Evolutionary conservation across 2,888 invertebrate species (phyloP).

Genomic region (Agonopterix heracliana): DNA sequence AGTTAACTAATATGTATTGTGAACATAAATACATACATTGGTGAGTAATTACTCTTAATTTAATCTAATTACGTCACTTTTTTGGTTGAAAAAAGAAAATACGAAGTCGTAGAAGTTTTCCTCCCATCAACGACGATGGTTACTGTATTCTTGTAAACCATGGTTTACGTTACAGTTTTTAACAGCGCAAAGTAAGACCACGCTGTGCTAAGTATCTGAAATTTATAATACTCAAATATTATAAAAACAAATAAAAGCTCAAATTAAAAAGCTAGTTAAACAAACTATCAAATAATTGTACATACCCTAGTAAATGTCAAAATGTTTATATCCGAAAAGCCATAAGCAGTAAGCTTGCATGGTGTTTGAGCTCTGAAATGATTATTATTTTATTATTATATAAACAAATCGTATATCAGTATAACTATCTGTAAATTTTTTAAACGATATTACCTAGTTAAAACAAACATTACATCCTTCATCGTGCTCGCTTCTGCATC

Average conservation of each 20-base stretch:
- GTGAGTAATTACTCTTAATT: too few relatives aligned
- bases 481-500: constrained; percentile 24
- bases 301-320: constrained; percentile 37
- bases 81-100: too few relatives aligned
- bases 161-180: constrained; percentile 5
- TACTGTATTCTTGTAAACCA: neutral
- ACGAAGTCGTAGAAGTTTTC: too few relatives aligned
- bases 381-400: neutral
- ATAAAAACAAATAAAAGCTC: neutral
- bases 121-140: too few relatives aligned
- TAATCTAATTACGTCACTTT: too few relatives aligned
- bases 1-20: too few relatives aligned
- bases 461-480: constrained; percentile 37
- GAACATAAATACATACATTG: too few relatives aligned
- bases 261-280: too few relatives aligned
- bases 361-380: constrained; percentile 40
- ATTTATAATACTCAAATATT: neutral
- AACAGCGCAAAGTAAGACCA: constrained; percentile 21
- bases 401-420: neutral
- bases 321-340: constrained; percentile 38
- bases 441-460: constrained; percentile 30
- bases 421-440: neutral
- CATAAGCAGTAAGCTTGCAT: constrained; percentile 40
- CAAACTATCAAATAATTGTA: neutral
- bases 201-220: constrained; percentile 36